Evolutionary conservation across 2,113 vertebrate genomes (phyloP).

Genomic region (Callionymus lyra): DNA sequence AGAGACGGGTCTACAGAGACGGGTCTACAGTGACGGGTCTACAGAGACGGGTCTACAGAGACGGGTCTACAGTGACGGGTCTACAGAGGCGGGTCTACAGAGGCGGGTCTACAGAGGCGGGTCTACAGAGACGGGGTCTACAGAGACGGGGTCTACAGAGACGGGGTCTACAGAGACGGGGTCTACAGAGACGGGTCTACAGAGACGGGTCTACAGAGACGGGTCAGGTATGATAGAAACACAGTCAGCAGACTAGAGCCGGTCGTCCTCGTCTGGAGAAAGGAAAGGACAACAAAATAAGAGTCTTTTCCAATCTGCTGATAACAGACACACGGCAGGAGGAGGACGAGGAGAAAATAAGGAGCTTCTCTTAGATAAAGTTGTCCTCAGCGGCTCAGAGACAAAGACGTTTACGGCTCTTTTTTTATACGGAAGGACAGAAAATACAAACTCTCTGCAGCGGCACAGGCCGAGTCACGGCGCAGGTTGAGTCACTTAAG

Average conservation of each 20-base stretch:
- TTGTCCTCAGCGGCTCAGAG: slow-evolving; percentile 48
- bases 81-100: too few species aligned
- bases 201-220: slow-evolving; percentile 31
- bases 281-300: slow-evolving; percentile 17
- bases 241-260: slow-evolving; percentile 57
- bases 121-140: too few species aligned
- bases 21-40: too few species aligned
- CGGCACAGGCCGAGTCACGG: too few species aligned
- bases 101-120: too few species aligned
- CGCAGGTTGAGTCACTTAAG: too few species aligned
- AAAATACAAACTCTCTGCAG: slow-evolving; percentile 20
- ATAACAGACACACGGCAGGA: slow-evolving; percentile 45
- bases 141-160: too few species aligned
- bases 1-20: too few species aligned
- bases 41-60: too few species aligned
- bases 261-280: slow-evolving; percentile 17
- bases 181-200: slow-evolving; percentile 19
- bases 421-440: slow-evolving; percentile 51
- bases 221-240: slow-evolving; percentile 23
- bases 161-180: too few species aligned
- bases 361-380: slow-evolving; percentile 50
- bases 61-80: too few species aligned
- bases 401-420: slow-evolving; percentile 54
- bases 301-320: slow-evolving; percentile 21
- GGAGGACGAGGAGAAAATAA: slow-evolving; percentile 29